Conservation (phyloP, 2,888 invertebrate species). For the Pollenia angustigena region DNA sequence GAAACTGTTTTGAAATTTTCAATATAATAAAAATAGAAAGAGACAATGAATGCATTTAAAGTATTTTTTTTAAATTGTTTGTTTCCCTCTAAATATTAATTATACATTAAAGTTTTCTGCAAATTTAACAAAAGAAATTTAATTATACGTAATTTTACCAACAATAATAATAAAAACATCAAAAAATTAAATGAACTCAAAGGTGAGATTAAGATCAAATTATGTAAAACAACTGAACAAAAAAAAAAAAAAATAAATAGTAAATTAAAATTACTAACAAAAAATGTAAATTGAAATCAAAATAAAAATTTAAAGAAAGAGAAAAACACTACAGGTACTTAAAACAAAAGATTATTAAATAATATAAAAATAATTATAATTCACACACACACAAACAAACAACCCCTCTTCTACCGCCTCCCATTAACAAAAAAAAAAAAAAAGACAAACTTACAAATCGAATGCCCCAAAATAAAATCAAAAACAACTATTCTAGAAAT, state of each 20-base stretch:
- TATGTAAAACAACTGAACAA: conserved; percentile 52
- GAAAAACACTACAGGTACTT: conserved; percentile 63
- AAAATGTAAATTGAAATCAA: conserved; percentile 62
- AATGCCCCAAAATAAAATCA: conserved; percentile 44
- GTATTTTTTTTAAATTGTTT: conserved; percentile 15
- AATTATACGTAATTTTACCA: conserved; percentile 68
- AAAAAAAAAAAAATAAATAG: background rate
- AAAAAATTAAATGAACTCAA: background rate
- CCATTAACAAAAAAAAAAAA: conserved; percentile 25
- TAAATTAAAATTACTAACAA: conserved; percentile 22
- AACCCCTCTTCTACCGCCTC: conserved; percentile 12
- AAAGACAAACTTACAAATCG: background rate
- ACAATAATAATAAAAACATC: conserved; percentile 37
- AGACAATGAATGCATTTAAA: conserved; percentile 49
- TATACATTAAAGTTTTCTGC: conserved; percentile 16
- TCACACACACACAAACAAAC: conserved; percentile 19
- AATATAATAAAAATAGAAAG: background rate
- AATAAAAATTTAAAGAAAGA: conserved; percentile 19
- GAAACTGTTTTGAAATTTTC: background rate
- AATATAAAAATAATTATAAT: conserved; percentile 37
- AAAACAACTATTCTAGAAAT: conserved; percentile 52
- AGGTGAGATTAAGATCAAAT: conserved; percentile 56
- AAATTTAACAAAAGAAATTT: conserved; percentile 12
- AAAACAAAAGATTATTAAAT: conserved; percentile 42
- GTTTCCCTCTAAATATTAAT: background rate